A percentile compares a stretch with the other conserved stretches of the same genome.
Conservation (phyloP, 2,797 vertebrate genomes). For the Acipenser ruthenus region DNA sequence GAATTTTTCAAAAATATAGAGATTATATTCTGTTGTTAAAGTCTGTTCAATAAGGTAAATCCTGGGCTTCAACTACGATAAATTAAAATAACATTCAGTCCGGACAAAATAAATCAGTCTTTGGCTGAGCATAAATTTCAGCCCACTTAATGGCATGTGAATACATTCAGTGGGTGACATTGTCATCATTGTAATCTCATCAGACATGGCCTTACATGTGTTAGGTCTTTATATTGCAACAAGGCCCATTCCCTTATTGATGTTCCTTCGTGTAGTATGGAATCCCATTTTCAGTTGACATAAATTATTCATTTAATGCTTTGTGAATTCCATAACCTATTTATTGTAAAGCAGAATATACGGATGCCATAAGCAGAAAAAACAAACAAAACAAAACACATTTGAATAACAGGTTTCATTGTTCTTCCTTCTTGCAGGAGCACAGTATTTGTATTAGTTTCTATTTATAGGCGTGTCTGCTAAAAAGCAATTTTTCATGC, state of each 20-base stretch:
- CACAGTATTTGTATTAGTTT: conserved; percentile 31
- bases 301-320: neutral
- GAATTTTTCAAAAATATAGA: no score
- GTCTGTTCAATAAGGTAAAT: no score
- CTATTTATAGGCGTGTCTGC: conserved; percentile 27
- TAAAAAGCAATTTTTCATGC: neutral
- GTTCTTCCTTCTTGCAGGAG: conserved; percentile 33
- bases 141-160: conserved; percentile 36
- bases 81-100: no score
- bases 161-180: conserved; percentile 46
- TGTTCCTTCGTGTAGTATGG: neutral
- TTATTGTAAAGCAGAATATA: neutral
- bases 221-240: neutral
- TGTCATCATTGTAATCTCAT: conserved; percentile 42
- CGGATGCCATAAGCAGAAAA: conserved; percentile 6
- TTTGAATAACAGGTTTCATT: conserved; percentile 12
- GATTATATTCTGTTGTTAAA: no score
- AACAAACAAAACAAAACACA: conserved; percentile 22
- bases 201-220: conserved; percentile 6
- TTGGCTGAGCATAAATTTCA: conserved; percentile 12
- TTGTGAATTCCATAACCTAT: neutral
- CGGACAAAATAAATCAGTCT: no score
- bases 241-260: neutral
- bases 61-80: no score
- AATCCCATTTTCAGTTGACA: neutral